Evolutionary conservation across 2,113 vertebrate genomes (phyloP).

Genomic region (Falcunculus frontatus): DNA sequence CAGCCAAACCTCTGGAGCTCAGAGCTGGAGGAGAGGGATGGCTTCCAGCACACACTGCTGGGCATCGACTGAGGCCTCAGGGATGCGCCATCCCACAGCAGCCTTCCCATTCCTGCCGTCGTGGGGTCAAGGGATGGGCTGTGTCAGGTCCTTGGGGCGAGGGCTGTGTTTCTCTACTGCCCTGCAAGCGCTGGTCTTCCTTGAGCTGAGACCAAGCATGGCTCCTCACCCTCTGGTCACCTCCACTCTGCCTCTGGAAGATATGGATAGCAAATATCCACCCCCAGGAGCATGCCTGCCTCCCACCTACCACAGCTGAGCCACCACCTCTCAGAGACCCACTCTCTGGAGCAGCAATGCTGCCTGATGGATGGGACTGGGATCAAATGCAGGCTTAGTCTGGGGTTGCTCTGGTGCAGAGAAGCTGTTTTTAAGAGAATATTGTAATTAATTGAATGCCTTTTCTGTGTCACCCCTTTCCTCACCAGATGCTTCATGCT

Average conservation of each 20-base stretch:
- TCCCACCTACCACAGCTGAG: not conserved
- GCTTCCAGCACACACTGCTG: rapidly evolving
- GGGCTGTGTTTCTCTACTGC: not conserved
- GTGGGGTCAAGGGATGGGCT: rapidly evolving
- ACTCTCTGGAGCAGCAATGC: not conserved
- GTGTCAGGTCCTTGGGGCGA: rapidly evolving
- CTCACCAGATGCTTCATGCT: not conserved
- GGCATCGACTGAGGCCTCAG: rapidly evolving
- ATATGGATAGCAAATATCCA: not conserved
- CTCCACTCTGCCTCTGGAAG: not conserved
- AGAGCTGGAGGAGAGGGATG: not conserved
- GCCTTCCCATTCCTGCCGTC: not conserved
- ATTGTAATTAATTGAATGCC: not conserved
- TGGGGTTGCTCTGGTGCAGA: not conserved
- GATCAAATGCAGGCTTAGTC: not conserved
- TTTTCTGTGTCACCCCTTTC: not conserved
- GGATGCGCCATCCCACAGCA: not conserved
- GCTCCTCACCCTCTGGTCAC: not conserved
- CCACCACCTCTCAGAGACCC: not conserved
- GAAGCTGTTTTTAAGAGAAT: not conserved
- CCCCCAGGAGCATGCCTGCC: not conserved
- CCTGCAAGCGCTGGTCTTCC: not conserved
- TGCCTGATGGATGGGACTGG: not conserved
- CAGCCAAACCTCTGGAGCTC: not conserved
- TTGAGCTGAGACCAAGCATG: not conserved